phyloP scores from a whole-genome alignment of 2,888 invertebrate species.

The Timema podura region DNA sequence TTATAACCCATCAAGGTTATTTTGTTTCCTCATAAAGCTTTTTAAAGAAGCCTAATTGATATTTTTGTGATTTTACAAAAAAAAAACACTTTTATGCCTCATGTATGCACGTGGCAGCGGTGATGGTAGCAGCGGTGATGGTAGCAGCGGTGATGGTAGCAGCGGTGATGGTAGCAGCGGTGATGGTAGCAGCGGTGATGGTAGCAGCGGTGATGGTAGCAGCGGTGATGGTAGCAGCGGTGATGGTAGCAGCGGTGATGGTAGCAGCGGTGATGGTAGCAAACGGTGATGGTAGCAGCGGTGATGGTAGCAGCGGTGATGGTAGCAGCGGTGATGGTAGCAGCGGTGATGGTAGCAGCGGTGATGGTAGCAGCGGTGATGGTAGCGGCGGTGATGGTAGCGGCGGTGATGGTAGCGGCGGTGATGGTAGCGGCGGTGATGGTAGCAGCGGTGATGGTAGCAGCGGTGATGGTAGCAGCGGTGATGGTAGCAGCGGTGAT shows the following conservation, averaged over 20 bases:
- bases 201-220: slow-evolving; percentile 2
- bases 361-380: not conserved
- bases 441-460: slow-evolving; percentile 1
- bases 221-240: slow-evolving; percentile 8
- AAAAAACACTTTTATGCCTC: too few relatives aligned
- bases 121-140: not conserved
- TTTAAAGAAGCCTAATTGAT: too few relatives aligned
- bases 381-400: not conserved
- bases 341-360: not conserved
- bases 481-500: not conserved
- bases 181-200: slow-evolving; percentile 6
- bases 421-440: not conserved
- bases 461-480: not conserved
- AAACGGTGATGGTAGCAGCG: not conserved
- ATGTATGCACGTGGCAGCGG: too few relatives aligned
- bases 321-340: not conserved
- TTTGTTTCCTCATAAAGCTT: too few relatives aligned
- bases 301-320: not conserved
- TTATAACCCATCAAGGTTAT: too few relatives aligned
- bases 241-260: not conserved
- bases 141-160: not conserved
- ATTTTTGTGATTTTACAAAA: too few relatives aligned
- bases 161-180: slow-evolving; percentile 12
- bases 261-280: slow-evolving; percentile 12
- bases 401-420: not conserved